Evolutionary conservation across 2,113 vertebrate species (phyloP).

Genomic region (Lepus europaeus): DNA sequence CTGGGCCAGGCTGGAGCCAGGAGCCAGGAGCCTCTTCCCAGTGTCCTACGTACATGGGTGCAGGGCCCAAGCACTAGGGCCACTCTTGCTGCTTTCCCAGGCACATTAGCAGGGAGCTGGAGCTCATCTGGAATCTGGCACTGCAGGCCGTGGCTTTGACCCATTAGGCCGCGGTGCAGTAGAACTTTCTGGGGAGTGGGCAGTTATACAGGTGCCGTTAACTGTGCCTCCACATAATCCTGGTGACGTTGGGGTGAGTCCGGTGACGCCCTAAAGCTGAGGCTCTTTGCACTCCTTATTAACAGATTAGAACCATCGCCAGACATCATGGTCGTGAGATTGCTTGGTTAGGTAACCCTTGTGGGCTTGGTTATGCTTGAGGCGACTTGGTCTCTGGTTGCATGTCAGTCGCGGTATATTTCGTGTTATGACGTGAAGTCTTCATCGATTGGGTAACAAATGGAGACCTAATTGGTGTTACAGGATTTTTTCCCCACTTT

Average conservation of each 20-base stretch:
- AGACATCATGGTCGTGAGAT: neutral
- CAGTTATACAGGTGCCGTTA: slow-evolving; percentile 42
- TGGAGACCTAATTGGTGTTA: slow-evolving; percentile 27
- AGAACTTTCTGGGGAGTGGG: slow-evolving; percentile 56
- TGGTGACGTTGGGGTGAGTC: slow-evolving; percentile 57
- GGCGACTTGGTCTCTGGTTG: neutral
- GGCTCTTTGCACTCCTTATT: neutral
- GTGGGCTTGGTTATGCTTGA: neutral
- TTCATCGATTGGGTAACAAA: slow-evolving; percentile 16
- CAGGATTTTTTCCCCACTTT: neutral
- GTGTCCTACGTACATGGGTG: too few species aligned
- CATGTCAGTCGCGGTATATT: neutral
- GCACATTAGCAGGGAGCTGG: too few species aligned
- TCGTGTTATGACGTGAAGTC: slow-evolving; percentile 57
- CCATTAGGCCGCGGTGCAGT: too few species aligned
- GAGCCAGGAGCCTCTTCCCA: too few species aligned
- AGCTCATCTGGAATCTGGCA: too few species aligned
- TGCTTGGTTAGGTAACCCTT: slow-evolving; percentile 3
- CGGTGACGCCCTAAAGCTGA: neutral
- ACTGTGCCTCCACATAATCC: slow-evolving; percentile 66
- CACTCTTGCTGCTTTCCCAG: too few species aligned
- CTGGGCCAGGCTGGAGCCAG: too few species aligned
- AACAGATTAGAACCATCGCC: slow-evolving; percentile 50
- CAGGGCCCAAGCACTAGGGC: too few species aligned
- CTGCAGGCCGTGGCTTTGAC: too few species aligned